Evolutionary conservation across 2,888 invertebrate genomes (phyloP), one percentile per base, ranked within the genome.

Genomic region (Tuberolachnus salignus): DNA sequence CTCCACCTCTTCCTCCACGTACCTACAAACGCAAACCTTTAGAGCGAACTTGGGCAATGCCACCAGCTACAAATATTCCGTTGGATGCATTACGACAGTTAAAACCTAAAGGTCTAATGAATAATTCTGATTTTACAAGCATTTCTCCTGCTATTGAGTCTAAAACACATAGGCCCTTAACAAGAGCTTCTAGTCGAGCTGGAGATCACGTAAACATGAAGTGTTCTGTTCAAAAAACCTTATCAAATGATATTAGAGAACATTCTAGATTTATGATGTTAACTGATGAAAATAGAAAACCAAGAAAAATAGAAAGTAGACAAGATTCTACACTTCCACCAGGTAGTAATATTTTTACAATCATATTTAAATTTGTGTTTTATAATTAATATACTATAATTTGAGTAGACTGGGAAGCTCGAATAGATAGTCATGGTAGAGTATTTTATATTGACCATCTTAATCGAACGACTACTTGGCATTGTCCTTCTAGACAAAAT

Each of bases 401-500:
- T 75, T 64, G 80, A 82, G 19, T 87, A 91, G 97, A 96, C 42
- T 98, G 98, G 98, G 98, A 98, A 87, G 97, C 97, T 0, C 90
- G 98, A 80, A 94, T 97, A 88, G 98, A 98, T 86, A 94, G 94
- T 83, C 96, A 97, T 85, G 98, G 98, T 0, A 90, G 98, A 53
- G 93, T 97, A 80, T 98, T 98, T 86, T 98, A 98, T 87, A 97
- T 98, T 81, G 98, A 98, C 87, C 98, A 98, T 85, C 90, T 94
- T n/a, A 95, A 95, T 84, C 89, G 97, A 51, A 95, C 94, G 8
- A 98, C 98, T 2, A 97, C 97, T 44, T 98, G 98, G 98, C 93
- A 94, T 84, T 88, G 95, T 81, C 97, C 97, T 0, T 89, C 89
- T 80, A 84, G 85, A 46, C 84, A 85, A 19, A 89, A 73, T 80